Evolutionary conservation across 2,113 vertebrate genomes (phyloP), one percentile per base, ranked within the genome.

Genomic region (Macrotus californicus): DNA sequence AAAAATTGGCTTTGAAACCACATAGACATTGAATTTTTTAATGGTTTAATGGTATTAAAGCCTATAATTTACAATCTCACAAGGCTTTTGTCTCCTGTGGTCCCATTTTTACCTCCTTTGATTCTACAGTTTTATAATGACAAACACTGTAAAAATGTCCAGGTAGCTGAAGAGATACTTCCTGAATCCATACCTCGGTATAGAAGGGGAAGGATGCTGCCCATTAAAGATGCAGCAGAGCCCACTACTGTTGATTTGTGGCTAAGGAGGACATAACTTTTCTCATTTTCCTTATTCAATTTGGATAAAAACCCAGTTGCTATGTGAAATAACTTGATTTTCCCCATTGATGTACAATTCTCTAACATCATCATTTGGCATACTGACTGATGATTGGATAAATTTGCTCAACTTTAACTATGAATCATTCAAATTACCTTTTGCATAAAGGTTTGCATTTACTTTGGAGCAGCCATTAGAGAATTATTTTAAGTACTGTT

Each of bases 381-480:
- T 66, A 46, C 96, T 95, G 96, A 97, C 96, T 94, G 90, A 94
- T 97, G 97, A 97, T 54, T 97, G 96, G 96, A 93, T 79, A 86
- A 89, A 96, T 96, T 94, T 64, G n/a, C 67, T 89, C 3, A 4
- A 91, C 91, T 96, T 97, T 96, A 87, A 85, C 79, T 76, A 97
- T 96, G 93, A 93, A 97, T 96, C 97, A 97, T 95, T 96, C 96
- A 96, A 97, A 97, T 96, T 96, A 84, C 89, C 89, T 84, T 95
- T 94, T 96, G 79, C 87, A 95, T 93, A 95, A 93, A 86, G 79
- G 64, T 91, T 94, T 91, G 89, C 97, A 97, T 96, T 87, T 89
- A n/a, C 31, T 93, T 95, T 92, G 76, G 69, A 93, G 81, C 48
- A 96, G 70, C 50, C 93, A 94, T 95, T 96, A 95, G 86, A 91